Percentiles rank a stretch among this genome's conserved stretches.
Evolutionary conservation across 1,140 invertebrate genomes (phyloP).

Genomic region (Orius laevigatus): DNA sequence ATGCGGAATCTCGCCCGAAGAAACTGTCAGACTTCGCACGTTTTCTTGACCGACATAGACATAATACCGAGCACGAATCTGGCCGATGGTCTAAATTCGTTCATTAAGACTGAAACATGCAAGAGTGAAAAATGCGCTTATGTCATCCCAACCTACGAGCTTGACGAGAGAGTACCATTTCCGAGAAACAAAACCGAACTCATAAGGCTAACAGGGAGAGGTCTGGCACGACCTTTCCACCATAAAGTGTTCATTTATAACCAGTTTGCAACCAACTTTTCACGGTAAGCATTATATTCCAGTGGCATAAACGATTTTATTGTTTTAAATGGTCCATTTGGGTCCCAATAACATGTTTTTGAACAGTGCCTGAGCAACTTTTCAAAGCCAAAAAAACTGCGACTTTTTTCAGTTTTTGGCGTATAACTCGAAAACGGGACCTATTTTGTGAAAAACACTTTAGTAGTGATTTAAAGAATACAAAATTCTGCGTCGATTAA

Average conservation of each 20-base stretch:
- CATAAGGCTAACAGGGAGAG: conserved; percentile 51
- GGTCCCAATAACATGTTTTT: no score
- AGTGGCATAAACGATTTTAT: no score
- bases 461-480: no score
- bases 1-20: conserved; percentile 67
- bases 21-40: conserved; percentile 57
- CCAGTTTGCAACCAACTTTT: conserved; percentile 83
- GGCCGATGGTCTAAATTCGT: conserved; percentile 47
- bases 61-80: conserved; percentile 58
- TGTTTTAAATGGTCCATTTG: no score
- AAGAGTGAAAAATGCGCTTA: conserved; percentile 54
- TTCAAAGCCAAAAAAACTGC: no score
- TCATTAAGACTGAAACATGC: conserved; percentile 34
- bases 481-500: no score
- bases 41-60: conserved; percentile 72
- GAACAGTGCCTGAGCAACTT: no score
- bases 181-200: conserved; percentile 64
- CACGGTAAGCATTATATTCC: conserved; percentile 60
- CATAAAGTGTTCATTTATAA: conserved; percentile 84
- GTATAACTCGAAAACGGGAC: no score
- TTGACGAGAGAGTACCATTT: conserved; percentile 56
- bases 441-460: no score
- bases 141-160: conserved; percentile 83
- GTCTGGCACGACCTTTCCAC: conserved; percentile 76
- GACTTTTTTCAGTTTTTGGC: no score